These are phyloP conservation scores for Aphrophora alni DNA, from an alignment of 2,888 invertebrate species.

Conservation along the genomic window DNA sequence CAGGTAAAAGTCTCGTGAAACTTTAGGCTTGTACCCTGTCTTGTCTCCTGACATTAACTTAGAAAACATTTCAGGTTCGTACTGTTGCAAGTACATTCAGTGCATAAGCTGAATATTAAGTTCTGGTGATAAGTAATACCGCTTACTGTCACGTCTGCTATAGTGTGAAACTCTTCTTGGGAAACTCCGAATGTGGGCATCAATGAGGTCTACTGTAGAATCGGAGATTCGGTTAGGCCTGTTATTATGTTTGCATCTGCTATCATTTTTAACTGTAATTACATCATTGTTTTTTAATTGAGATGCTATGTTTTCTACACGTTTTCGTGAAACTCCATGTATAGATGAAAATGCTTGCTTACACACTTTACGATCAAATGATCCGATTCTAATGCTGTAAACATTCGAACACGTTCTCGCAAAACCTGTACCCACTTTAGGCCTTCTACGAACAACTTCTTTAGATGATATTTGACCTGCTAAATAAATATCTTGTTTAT, in stretches of 20 bases:
- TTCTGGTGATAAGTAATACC: slow-evolving; percentile 25
- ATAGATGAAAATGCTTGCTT: slow-evolving; percentile 24
- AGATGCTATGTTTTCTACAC: slow-evolving; percentile 24
- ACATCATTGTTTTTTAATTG: slow-evolving; percentile 1
- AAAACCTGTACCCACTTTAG: slow-evolving; percentile 8
- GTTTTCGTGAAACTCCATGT: slow-evolving; percentile 25
- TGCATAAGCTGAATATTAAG: slow-evolving; percentile 24
- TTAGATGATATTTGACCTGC: not conserved
- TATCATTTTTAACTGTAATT: slow-evolving; percentile 22
- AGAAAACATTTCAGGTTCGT: slow-evolving; percentile 25
- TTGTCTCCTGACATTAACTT: slow-evolving; percentile 27
- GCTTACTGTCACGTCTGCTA: slow-evolving; percentile 24
- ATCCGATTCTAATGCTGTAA: slow-evolving; percentile 13
- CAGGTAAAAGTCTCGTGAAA: slow-evolving; percentile 37
- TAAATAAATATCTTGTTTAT: slow-evolving; percentile 25
- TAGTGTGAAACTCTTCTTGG: slow-evolving; percentile 27
- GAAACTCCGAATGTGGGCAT: slow-evolving; percentile 24
- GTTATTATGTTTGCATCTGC: slow-evolving; percentile 22
- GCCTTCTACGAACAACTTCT: slow-evolving; percentile 13
- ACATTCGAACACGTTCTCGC: slow-evolving; percentile 9
- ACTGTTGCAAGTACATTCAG: slow-evolving; percentile 16
- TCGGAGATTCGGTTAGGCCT: slow-evolving; percentile 29
- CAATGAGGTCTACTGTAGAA: not conserved
- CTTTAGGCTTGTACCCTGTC: slow-evolving; percentile 24
- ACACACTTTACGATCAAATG: slow-evolving; percentile 28